Evolutionary conservation across 2,113 vertebrate species (phyloP).

Genomic region (Cichladusa arquata): DNA sequence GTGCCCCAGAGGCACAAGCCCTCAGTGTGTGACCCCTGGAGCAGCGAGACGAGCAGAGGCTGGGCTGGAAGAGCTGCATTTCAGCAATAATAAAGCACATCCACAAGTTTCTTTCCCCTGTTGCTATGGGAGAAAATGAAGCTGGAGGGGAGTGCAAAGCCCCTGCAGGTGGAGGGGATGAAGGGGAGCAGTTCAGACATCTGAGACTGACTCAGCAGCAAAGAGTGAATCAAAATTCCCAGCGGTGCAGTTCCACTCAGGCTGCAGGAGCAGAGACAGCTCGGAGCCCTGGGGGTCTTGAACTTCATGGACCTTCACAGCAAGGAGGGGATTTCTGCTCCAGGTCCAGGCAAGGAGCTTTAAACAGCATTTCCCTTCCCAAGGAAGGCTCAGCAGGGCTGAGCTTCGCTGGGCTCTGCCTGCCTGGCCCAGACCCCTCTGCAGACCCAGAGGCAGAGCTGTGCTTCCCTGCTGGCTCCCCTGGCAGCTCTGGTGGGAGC

Average conservation of each 20-base stretch:
- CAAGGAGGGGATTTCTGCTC: background rate
- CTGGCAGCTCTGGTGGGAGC: fast-evolving
- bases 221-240: background rate
- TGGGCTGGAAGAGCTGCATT: background rate
- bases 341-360: background rate
- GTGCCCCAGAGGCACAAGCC: background rate
- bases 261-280: background rate
- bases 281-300: background rate
- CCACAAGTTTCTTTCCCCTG: background rate
- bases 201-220: background rate
- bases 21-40: fast-evolving
- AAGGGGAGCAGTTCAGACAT: background rate
- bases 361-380: background rate
- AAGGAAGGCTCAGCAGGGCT: background rate
- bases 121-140: background rate
- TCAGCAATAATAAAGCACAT: background rate
- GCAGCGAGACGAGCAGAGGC: background rate
- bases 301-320: background rate
- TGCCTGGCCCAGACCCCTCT: background rate
- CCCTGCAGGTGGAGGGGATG: background rate
- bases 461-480: fast-evolving
- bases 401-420: background rate
- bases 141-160: background rate
- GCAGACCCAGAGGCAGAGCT: background rate
- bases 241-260: background rate